Percentiles rank a stretch among this genome's conserved stretches.
Evolutionary conservation across 2,888 invertebrate species (phyloP).

Genomic region (Orgyia antiqua): DNA sequence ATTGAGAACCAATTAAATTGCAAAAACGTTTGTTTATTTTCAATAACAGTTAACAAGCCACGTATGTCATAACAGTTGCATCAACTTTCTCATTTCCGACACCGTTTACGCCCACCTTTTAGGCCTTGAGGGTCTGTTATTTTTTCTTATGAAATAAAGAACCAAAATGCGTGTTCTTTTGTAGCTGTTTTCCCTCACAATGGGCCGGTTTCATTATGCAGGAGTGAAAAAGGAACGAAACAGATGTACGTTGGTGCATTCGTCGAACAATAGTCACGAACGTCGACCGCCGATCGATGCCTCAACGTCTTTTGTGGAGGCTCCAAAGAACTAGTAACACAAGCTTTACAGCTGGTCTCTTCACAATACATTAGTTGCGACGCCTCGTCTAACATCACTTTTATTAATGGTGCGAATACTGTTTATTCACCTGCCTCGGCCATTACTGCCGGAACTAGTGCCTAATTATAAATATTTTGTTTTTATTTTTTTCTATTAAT

Average conservation of each 20-base stretch:
- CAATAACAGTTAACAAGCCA: conserved; percentile 61
- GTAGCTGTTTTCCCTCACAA: conserved; percentile 66
- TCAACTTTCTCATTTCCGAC: conserved; percentile 70
- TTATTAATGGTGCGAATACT: too few relatives aligned
- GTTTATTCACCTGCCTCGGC: too few relatives aligned
- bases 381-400: too few relatives aligned
- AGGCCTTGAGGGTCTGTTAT: conserved; percentile 57
- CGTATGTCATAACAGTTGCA: conserved; percentile 75
- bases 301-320: conserved; percentile 53
- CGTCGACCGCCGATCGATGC: conserved; percentile 60
- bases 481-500: too few relatives aligned
- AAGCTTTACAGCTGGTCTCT: conserved; percentile 37
- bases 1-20: too few relatives aligned
- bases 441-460: too few relatives aligned
- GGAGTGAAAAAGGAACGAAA: conserved; percentile 71
- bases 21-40: conserved; percentile 66
- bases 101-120: conserved; percentile 65
- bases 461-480: too few relatives aligned
- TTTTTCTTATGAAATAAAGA: conserved; percentile 32
- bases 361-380: conserved; percentile 37
- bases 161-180: conserved; percentile 70
- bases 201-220: conserved; percentile 71
- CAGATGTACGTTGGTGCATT: conserved; percentile 69
- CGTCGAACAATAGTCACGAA: conserved; percentile 72
- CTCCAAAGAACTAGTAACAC: conserved; percentile 36